Evolutionary conservation across 2,113 vertebrate species (phyloP), one percentile per base, ranked within the genome.

Genomic region (Sakesphorus luctuosus): DNA sequence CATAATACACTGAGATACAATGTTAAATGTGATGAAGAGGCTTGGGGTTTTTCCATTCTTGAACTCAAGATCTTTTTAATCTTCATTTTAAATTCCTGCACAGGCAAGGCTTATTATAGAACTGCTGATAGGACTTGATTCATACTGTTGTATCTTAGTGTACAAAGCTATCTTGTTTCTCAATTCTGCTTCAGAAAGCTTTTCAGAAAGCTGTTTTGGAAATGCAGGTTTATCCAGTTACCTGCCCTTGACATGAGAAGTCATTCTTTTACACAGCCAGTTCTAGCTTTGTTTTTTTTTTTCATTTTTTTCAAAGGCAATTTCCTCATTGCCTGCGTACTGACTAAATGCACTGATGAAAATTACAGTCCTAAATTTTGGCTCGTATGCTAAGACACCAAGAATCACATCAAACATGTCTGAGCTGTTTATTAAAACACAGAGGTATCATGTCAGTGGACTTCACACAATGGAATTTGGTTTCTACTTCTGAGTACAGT

Each of bases 161-260:
- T 80, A 90, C 75, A 81, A 77, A 96, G 79, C 85, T 81, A 79
- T 96, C 83, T 61, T 49, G 50, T 94, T 97, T 95, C 96, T 71
- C 87, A 95, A 33, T 95, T 94, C 72, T 88, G 68, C 93, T 88
- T 93, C 82, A 88, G 75, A 53, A 80, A 80, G 78, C 67, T 94
- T 93, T 91, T 91, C 71, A 71, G 91, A 94, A 90, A 74, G 92
- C 83, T 77, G 11, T 47, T 91, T 90, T 95, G 90, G 95, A 97
- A 96, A 81, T 92, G 85, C 93, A 95, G 95, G 96, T 97, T 95
- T 97, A 93, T 97, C 96, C 85, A 75, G 95, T 96, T 95, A 93
- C 85, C 53, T 3, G 0, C 79, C 84, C 82, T 92, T 94, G 75
- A 83, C 26, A 13, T 20, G 76, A 74, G 82, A 55, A 93, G 17